Conservation (phyloP, 2,888 invertebrate genomes). For the Tenthredo distinguenda region DNA sequence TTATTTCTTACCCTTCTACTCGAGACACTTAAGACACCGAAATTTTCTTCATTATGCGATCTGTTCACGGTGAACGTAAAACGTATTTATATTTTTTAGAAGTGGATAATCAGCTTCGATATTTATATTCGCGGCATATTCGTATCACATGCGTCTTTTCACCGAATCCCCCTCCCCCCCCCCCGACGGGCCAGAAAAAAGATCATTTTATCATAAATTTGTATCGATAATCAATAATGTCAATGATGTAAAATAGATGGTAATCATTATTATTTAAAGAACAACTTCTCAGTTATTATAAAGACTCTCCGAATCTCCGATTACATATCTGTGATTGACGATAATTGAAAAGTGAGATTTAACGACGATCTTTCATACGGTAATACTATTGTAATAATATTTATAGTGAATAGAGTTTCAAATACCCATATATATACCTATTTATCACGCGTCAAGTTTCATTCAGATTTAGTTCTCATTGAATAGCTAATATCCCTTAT, state of each 20-base stretch:
- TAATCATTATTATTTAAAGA: background rate
- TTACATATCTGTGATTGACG: background rate
- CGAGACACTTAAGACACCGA: background rate
- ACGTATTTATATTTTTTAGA: background rate
- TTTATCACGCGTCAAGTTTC: slow-evolving; percentile 13
- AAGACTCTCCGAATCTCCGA: background rate
- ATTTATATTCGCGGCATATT: background rate
- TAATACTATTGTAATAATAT: slow-evolving; percentile 48
- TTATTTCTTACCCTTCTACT: background rate
- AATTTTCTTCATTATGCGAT: background rate
- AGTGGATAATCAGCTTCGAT: background rate
- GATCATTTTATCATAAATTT: background rate
- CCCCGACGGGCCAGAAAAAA: background rate
- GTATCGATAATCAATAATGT: background rate
- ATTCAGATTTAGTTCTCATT: slow-evolving; percentile 54
- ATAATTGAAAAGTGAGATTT: background rate
- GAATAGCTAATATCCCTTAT: slow-evolving; percentile 63
- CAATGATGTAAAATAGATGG: background rate
- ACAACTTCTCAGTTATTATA: background rate
- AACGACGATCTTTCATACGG: background rate
- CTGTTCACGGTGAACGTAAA: background rate
- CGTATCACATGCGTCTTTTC: background rate
- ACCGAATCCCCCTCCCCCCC: background rate
- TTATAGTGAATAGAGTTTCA: slow-evolving; percentile 50
- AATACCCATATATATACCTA: slow-evolving; percentile 12